Percentiles rank a stretch among this genome's conserved stretches.
Conservation (phyloP, 2,797 vertebrate genomes). For the Darevskia nairensis region DNA sequence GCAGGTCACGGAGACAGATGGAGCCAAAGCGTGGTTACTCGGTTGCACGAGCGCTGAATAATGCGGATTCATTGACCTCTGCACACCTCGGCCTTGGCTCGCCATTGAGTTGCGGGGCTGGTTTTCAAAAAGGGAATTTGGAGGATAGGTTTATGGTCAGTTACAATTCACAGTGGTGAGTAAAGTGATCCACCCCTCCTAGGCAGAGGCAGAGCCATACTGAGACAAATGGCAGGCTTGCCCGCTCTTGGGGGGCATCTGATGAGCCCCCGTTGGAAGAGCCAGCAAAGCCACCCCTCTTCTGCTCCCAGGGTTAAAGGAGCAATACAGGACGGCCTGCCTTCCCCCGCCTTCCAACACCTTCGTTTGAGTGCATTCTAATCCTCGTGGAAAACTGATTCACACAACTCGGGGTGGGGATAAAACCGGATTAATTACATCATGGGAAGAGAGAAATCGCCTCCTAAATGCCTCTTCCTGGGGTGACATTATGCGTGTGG, state of each 20-base stretch:
- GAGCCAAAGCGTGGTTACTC: neutral
- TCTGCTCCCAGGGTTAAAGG: neutral
- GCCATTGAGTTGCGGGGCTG: neutral
- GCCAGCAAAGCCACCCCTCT: neutral
- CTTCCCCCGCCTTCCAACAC: neutral
- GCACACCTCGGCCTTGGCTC: neutral
- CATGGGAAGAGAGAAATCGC: neutral
- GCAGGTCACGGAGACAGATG: neutral
- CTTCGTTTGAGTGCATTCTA: neutral
- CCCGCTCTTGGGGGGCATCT: neutral
- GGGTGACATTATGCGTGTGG: too few relatives aligned
- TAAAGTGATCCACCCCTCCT: neutral
- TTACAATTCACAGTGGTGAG: neutral
- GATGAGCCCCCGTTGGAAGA: neutral
- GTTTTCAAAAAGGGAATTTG: neutral
- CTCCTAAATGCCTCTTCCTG: too few relatives aligned
- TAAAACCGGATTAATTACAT: neutral
- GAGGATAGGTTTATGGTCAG: neutral
- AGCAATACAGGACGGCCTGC: neutral
- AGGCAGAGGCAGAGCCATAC: neutral
- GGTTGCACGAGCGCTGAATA: neutral
- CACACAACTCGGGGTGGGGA: neutral
- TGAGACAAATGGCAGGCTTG: neutral
- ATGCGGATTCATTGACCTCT: neutral
- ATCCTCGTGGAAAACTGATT: neutral